Percentiles rank a stretch among this genome's conserved stretches.
Conservation (phyloP, 2,888 invertebrate species). For the Leptinotarsa tumamoca region DNA sequence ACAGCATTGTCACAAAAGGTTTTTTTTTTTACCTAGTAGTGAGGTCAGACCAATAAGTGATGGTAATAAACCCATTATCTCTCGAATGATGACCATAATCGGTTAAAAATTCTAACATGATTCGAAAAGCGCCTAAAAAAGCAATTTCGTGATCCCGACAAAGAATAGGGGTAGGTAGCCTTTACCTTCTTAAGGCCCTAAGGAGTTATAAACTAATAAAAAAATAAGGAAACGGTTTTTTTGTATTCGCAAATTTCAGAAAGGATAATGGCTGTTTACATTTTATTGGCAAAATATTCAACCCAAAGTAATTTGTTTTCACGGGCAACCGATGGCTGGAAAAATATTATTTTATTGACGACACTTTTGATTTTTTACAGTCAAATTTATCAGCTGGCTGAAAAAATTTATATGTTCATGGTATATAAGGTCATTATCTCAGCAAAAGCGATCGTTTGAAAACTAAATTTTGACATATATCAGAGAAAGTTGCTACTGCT, state of each 20-base stretch:
- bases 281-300: constrained; percentile 12
- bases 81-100: constrained; percentile 21
- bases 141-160: constrained; percentile 12
- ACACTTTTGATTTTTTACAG: not conserved
- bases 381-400: too few relatives aligned
- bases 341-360: not conserved
- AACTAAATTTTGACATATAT: too few relatives aligned
- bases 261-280: not conserved
- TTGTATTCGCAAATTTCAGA: constrained; percentile 12
- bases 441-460: too few relatives aligned
- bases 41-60: not conserved
- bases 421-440: too few relatives aligned
- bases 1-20: not conserved
- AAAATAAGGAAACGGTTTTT: constrained; percentile 22
- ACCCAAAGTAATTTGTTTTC: not conserved
- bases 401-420: too few relatives aligned
- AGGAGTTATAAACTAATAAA: constrained; percentile 36
- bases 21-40: constrained; percentile 2
- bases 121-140: constrained; percentile 10
- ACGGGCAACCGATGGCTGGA: not conserved
- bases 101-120: constrained; percentile 14
- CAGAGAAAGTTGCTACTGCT: too few relatives aligned
- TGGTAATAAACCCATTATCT: constrained; percentile 16
- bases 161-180: constrained; percentile 22
- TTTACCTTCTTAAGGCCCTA: constrained; percentile 21